Evolutionary conservation across 2,888 invertebrate species (phyloP), one percentile per base, ranked within the genome.

Genomic region (Monoplex corrugatus): DNA sequence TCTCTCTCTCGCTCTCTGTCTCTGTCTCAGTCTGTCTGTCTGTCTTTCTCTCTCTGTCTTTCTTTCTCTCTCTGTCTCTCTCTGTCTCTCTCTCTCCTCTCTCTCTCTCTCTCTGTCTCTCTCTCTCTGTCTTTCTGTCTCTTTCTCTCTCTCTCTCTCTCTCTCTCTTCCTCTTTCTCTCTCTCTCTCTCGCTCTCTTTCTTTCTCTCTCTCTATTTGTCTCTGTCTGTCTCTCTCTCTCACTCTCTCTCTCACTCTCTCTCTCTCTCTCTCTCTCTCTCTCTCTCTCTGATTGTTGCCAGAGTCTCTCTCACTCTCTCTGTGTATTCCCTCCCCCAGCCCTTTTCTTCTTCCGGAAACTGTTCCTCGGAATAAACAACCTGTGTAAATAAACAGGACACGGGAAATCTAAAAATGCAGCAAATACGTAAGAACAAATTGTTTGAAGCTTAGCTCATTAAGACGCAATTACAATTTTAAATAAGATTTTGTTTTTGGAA

Each of bases 1-100:
- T 84, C 84, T 84, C 84, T 84, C n/a, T 84, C 84, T 84, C 43
- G 45, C 84, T 84, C 50, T 84, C 50, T 84, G n/a, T 84, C 32
- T 50, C 50, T 84, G 50, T 84, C 57, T 43, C 50, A 16, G 0
- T 28, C 38, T 43, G 43, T 80, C 80, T 80, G 43, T 80, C 85
- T 85, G 32, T 85, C 50, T 63, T 44, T 50, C 50, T 85, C 84
- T 84, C 84, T 84, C 40, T 80, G 40, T 80, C 80, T 80, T 43
- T 40, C 75, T 75, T 35, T 75, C 75, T 75, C 75, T 75, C 75
- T 75, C 75, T 75, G 35, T 75, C 75, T 75, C 75, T 75, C 16
- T 13, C n/a, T 68, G 3, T 28, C 28, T 28, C 68, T 68, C 16
- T 68, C n/a, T 13, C 68, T 28, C 68, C 5, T 23, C 5, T 57